Percentiles rank a stretch among this genome's conserved stretches.
Conservation (phyloP, 1,140 invertebrate genomes). For the Leptoteleia sp. region DNA sequence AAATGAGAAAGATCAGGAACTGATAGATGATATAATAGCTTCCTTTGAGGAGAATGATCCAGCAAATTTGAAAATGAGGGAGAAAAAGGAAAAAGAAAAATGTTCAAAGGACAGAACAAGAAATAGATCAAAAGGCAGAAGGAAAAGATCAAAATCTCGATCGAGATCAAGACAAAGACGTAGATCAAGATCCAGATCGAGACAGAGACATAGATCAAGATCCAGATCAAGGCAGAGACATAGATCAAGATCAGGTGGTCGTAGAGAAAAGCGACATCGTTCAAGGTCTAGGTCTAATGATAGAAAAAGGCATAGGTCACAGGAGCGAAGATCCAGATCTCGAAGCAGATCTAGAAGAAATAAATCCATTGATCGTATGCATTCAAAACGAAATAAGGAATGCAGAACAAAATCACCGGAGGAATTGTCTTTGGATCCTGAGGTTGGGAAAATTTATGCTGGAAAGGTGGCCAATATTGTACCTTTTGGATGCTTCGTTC, state of each 20-base stretch:
- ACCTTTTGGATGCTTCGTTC: slow-evolving; percentile 98
- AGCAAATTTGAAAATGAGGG: slow-evolving; percentile 70
- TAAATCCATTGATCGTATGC: slow-evolving; percentile 58
- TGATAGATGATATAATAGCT: slow-evolving; percentile 92
- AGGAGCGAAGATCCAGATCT: slow-evolving; percentile 71
- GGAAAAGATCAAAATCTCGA: slow-evolving; percentile 28
- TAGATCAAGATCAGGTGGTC: slow-evolving; percentile 56
- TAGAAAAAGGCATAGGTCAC: slow-evolving; percentile 71
- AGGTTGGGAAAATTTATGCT: slow-evolving; percentile 90
- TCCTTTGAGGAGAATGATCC: slow-evolving; percentile 94
- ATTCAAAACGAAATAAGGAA: slow-evolving; percentile 51
- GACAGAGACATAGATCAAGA: slow-evolving; percentile 58
- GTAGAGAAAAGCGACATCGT: slow-evolving; percentile 62
- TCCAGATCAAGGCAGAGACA: slow-evolving; percentile 48
- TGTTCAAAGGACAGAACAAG: slow-evolving; percentile 69
- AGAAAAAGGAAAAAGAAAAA: slow-evolving; percentile 50
- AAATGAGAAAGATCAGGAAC: slow-evolving; percentile 77
- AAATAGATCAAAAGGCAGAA: slow-evolving; percentile 72
- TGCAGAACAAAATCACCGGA: slow-evolving; percentile 71
- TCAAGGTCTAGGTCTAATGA: slow-evolving; percentile 72
- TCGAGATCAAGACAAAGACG: slow-evolving; percentile 5
- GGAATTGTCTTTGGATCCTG: slow-evolving; percentile 79
- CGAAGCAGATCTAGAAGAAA: slow-evolving; percentile 53
- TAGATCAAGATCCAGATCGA: slow-evolving; percentile 55
- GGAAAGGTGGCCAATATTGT: slow-evolving; percentile 98